Conservation (phyloP, 2,113 vertebrate species). For the Pollimyrus isidori region DNA sequence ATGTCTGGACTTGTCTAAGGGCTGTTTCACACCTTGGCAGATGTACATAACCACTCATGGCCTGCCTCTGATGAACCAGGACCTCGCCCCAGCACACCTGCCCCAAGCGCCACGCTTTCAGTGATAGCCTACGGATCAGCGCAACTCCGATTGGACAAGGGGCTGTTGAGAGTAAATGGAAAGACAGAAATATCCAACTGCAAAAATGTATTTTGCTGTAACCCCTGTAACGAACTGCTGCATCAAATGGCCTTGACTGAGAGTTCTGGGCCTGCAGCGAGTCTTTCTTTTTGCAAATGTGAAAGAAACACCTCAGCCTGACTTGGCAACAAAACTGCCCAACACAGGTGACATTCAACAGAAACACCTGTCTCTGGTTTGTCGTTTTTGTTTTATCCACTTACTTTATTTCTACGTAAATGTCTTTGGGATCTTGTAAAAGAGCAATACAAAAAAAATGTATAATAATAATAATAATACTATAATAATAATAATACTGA, state of each 20-base stretch:
- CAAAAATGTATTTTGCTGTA: neutral
- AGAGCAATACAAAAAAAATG: too few relatives aligned
- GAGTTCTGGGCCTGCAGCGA: neutral
- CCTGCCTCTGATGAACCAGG: neutral
- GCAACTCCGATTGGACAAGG: neutral
- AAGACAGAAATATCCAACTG: neutral
- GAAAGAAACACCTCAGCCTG: neutral
- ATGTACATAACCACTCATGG: neutral
- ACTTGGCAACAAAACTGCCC: neutral
- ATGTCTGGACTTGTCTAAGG: neutral
- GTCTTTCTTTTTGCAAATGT: neutral
- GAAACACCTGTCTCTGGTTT: neutral
- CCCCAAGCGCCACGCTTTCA: neutral
- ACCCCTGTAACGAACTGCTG: neutral
- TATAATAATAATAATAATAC: too few relatives aligned
- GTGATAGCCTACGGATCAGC: neutral
- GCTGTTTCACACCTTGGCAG: neutral
- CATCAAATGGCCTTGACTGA: neutral
- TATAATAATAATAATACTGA: neutral
- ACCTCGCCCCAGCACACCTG: neutral
- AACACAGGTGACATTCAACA: neutral
- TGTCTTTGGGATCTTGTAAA: too few relatives aligned
- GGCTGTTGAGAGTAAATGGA: neutral
- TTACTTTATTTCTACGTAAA: too few relatives aligned
- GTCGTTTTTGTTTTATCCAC: too few relatives aligned